Evolutionary conservation across 2,113 vertebrate species (phyloP).

Genomic region (Desmodus rotundus): DNA sequence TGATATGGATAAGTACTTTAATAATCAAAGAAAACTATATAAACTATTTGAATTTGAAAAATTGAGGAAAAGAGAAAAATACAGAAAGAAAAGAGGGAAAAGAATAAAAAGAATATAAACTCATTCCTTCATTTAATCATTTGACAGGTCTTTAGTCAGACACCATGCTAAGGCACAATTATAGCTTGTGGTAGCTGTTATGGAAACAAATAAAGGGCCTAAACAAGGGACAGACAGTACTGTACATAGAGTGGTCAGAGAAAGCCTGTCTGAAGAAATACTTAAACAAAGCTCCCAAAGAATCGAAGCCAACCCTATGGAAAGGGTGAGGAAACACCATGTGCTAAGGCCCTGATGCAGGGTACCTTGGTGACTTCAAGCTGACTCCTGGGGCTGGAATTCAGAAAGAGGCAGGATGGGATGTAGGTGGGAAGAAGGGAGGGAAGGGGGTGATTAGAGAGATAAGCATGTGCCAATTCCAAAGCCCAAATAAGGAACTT

Average conservation of each 20-base stretch:
- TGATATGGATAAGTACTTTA: neutral
- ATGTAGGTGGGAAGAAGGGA: neutral
- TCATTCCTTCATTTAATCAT: neutral
- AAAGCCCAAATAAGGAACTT: neutral
- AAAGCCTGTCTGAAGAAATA: neutral
- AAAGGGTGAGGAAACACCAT: neutral
- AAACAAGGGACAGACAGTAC: neutral
- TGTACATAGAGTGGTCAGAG: neutral
- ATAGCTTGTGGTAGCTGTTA: neutral
- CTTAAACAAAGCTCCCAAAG: neutral
- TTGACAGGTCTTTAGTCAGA: neutral
- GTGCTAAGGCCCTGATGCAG: neutral
- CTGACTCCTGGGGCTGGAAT: neutral
- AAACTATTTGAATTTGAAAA: neutral
- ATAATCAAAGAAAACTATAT: neutral
- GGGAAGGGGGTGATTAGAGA: neutral
- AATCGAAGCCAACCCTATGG: neutral
- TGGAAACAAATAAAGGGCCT: neutral
- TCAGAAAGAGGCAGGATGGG: neutral
- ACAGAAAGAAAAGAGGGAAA: neutral
- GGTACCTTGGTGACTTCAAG: neutral
- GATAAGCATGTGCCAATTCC: neutral
- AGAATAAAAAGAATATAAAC: neutral
- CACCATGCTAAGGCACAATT: neutral
- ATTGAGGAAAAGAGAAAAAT: neutral